Percentiles rank a stretch among this genome's conserved stretches.
Evolutionary conservation across 2,888 invertebrate genomes (phyloP).

Genomic region (Drosophila phalerata): DNA sequence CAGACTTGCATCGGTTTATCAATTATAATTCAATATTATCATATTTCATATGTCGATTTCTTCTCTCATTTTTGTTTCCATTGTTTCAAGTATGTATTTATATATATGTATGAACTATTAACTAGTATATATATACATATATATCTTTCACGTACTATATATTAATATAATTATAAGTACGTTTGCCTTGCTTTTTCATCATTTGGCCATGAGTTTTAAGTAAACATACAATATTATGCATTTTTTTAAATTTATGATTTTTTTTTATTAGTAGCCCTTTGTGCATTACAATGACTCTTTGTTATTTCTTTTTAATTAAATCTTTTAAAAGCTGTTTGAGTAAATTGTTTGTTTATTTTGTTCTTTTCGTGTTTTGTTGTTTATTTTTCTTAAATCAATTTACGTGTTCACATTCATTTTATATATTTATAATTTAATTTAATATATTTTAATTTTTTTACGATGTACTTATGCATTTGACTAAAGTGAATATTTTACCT

Average conservation of each 20-base stretch:
- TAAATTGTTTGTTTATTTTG: slow-evolving; percentile 54
- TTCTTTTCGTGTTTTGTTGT: slow-evolving; percentile 23
- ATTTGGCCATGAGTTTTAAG: slow-evolving; percentile 69
- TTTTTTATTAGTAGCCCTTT: slow-evolving; percentile 34
- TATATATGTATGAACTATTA: slow-evolving; percentile 26
- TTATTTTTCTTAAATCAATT: slow-evolving; percentile 43
- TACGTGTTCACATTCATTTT: slow-evolving; percentile 49
- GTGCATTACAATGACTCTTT: slow-evolving; percentile 37
- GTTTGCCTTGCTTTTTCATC: slow-evolving; percentile 62
- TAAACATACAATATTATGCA: slow-evolving; percentile 60
- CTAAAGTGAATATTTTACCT: slow-evolving; percentile 58
- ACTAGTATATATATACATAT: slow-evolving; percentile 28
- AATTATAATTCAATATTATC: slow-evolving; percentile 28
- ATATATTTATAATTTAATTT: slow-evolving; percentile 35
- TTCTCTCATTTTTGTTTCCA: slow-evolving; percentile 9
- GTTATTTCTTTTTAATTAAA: slow-evolving; percentile 48
- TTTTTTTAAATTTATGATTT: slow-evolving; percentile 20
- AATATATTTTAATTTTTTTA: slow-evolving; percentile 20
- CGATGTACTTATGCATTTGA: slow-evolving; percentile 46
- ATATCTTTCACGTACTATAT: slow-evolving; percentile 42
- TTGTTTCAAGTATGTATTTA: slow-evolving; percentile 21
- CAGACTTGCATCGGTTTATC: slow-evolving; percentile 20
- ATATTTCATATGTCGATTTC: slow-evolving; percentile 20
- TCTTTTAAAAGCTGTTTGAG: slow-evolving; percentile 70
- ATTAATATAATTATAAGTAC: slow-evolving; percentile 66